Base-by-base conservation (phyloP, 1,140 invertebrate species). In the Ganaspis sp. region DNA sequence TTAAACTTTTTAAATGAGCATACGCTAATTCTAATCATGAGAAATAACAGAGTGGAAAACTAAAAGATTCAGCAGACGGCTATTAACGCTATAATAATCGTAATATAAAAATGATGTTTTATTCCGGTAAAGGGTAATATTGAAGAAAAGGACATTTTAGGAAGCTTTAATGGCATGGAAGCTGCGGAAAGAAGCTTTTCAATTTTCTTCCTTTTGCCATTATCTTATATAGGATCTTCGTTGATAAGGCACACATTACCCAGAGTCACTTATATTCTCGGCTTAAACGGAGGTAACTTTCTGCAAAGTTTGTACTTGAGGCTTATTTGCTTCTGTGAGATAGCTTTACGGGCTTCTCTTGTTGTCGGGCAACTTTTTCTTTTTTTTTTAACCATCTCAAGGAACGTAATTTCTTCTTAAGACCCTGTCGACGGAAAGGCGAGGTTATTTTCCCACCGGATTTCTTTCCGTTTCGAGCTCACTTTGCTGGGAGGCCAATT, bases 201-300 rank as follows among this genome's bases (percentile, higher is more conserved):
- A 64, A 64, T 64, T 64, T 64, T 26, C 58, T 12, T 64, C 23
- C 58, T 64, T 64, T 34, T 49, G 23, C 58, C 26, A 64, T 64
- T 64, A 64, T 64, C 58, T 64, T 64, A 64, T 64, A 64, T 64
- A 64, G 58, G 23, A 64, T 64, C 58, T 64, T 64, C 23, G 58
- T 64, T 64, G 58, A 64, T 64, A 64, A 64, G 58, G 58, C 58
- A 64, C 58, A 64, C 58, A 64, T 64, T 64, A 64, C 58, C 58
- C 23, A 64, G 58, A 64, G 58, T 64, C 58, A 64, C 58, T 64
- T 64, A 64, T 64, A 29, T 64, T 64, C 58, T 64, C 58, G 58
- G 58, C 58, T 64, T 64, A 64, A 64, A n/a, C 58, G 58, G 21
- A 64, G 58, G 58, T 64, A 64, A 64, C 58, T 64, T 64, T 64